Conservation (phyloP, 2,888 invertebrate genomes). For the Proisotoma minuta region DNA sequence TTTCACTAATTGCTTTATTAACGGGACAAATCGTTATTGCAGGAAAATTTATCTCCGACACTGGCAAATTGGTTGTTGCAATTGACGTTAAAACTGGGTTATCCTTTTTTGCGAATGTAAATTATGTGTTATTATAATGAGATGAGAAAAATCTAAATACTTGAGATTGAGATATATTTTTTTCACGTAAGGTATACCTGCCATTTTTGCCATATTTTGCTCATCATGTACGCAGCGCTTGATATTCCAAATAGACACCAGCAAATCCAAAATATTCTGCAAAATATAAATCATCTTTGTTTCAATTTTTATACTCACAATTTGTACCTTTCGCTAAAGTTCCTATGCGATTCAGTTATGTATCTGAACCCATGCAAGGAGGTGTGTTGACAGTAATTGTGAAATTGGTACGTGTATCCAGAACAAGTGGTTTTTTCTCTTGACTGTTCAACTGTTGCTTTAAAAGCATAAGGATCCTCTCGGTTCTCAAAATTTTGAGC, state of each 20-base stretch:
- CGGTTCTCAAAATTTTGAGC: neutral
- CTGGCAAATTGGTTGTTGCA: constrained; percentile 42
- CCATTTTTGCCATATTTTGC: constrained; percentile 45
- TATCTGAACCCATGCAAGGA: constrained; percentile 41
- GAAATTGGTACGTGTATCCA: constrained; percentile 32
- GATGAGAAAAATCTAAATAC: neutral
- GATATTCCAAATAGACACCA: constrained; percentile 43
- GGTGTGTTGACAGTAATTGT: constrained; percentile 41
- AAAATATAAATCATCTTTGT: neutral
- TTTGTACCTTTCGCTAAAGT: constrained; percentile 38
- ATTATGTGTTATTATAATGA: neutral
- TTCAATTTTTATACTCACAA: neutral
- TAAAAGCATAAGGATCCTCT: neutral
- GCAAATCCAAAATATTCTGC: constrained; percentile 43
- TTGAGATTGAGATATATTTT: constrained; percentile 8
- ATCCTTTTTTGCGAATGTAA: too few relatives aligned
- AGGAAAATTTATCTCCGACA: constrained; percentile 41
- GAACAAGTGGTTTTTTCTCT: constrained; percentile 12
- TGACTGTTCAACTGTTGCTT: neutral
- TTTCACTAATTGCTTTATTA: constrained; percentile 46
- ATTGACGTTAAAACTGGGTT: constrained; percentile 43
- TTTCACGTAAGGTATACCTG: too few relatives aligned
- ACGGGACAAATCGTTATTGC: constrained; percentile 46
- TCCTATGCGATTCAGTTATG: constrained; percentile 40
- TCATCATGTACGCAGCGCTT: constrained; percentile 45